A percentile compares a stretch with the other conserved stretches of the same genome.
phyloP scores from a whole-genome alignment of 2,888 invertebrate genomes.

The Trisateles emortualis region DNA sequence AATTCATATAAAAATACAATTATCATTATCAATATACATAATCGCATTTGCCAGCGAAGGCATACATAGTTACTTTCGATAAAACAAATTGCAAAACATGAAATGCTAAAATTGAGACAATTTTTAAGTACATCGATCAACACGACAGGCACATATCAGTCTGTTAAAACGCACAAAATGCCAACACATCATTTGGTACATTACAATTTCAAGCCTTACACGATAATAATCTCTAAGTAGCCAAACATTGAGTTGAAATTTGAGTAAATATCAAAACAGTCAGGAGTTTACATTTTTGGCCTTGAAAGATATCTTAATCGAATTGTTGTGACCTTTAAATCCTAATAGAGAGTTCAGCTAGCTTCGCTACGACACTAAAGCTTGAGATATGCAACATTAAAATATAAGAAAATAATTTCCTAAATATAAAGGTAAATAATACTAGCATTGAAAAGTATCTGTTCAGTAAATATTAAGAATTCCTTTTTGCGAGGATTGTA shows the following conservation, averaged over 20 bases:
- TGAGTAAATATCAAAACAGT: constrained; percentile 33
- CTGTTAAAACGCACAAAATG: constrained; percentile 51
- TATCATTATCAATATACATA: constrained; percentile 79
- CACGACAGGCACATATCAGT: constrained; percentile 72
- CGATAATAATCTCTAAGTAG: constrained; percentile 44
- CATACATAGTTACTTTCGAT: constrained; percentile 68
- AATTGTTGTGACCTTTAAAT: constrained; percentile 46
- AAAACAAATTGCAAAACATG: constrained; percentile 70
- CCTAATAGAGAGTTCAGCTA: constrained; percentile 42
- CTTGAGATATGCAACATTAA: constrained; percentile 44
- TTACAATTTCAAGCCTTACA: constrained; percentile 48
- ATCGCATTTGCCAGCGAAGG: constrained; percentile 75
- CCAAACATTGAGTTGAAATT: constrained; percentile 35
- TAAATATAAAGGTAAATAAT: constrained; percentile 54
- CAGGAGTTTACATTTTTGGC: constrained; percentile 45
- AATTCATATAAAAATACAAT: constrained; percentile 85
- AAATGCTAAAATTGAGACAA: constrained; percentile 59
- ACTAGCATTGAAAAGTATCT: constrained; percentile 60
- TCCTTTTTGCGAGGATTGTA: constrained; percentile 68
- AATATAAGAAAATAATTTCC: constrained; percentile 55
- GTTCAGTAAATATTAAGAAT: constrained; percentile 67
- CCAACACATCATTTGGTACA: constrained; percentile 44
- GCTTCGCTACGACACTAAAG: constrained; percentile 44
- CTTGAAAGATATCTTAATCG: constrained; percentile 40
- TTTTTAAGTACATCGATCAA: constrained; percentile 74